These are phyloP conservation scores for Elanus axillaris DNA, from an alignment of 2,113 vertebrate genomes.

Conservation along the genomic window DNA sequence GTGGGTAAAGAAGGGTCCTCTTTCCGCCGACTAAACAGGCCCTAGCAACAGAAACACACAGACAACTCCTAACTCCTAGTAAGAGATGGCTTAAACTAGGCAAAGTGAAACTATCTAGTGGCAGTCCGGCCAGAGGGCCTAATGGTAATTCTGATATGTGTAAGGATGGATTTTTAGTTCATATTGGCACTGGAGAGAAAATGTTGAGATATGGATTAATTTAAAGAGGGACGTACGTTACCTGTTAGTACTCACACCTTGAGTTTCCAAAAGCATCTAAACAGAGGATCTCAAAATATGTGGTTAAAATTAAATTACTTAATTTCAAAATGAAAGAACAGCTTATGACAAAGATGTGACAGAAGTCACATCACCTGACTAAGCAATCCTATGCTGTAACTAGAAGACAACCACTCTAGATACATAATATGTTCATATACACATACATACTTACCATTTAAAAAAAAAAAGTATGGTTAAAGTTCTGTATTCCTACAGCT, in stretches of 20 bases:
- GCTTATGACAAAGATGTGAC: slow-evolving; percentile 2
- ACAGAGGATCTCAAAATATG: slow-evolving; percentile 50
- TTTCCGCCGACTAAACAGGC: slow-evolving; percentile 95
- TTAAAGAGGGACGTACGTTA: slow-evolving; percentile 3
- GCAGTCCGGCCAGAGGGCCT: slow-evolving; percentile 65
- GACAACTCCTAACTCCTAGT: slow-evolving; percentile 84
- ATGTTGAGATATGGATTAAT: slow-evolving; percentile 1
- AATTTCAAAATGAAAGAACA: slow-evolving; percentile 9
- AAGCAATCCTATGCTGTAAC: not conserved
- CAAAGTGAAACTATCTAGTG: slow-evolving; percentile 67
- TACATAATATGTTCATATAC: not conserved
- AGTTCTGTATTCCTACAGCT: not conserved
- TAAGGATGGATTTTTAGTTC: slow-evolving; percentile 57
- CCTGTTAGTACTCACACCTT: slow-evolving; percentile 28
- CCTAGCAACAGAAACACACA: slow-evolving; percentile 86
- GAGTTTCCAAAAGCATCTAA: slow-evolving; percentile 50
- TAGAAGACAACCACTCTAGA: not conserved
- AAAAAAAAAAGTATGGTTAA: not conserved
- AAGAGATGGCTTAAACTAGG: slow-evolving; percentile 70
- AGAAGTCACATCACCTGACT: not conserved
- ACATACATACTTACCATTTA: not conserved
- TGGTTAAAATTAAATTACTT: slow-evolving; percentile 31
- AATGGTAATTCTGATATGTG: slow-evolving; percentile 52
- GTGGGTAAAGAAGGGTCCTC: slow-evolving; percentile 93
- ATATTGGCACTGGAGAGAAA: slow-evolving; percentile 61